Base-by-base conservation (phyloP, 2,113 vertebrate species). In the Sinocyclocheilus rhinocerous region DNA sequence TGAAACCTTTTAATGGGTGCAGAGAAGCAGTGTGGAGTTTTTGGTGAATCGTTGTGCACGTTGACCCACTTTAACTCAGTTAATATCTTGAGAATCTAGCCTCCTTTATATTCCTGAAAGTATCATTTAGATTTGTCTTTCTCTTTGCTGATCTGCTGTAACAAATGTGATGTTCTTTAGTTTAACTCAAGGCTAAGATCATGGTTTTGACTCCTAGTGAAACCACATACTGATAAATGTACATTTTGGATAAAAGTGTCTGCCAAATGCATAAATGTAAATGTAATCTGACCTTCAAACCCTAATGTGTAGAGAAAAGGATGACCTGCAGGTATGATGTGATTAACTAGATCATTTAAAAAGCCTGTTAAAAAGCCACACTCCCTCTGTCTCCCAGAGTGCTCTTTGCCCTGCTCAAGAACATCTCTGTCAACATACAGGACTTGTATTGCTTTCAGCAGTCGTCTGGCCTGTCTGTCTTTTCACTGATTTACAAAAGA, bases 251-350 rank as follows among this genome's bases (percentile, higher is more conserved):
- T 42, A 42, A 72, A 75, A 26, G 12, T 76, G 72, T 76, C 22
- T 75, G 72, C 39, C 73, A 26, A 76, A 76, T 76, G 72, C 22
- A 26, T 24, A n/a, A 26, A 76, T 48, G 72, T 48, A 24, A 24
- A 72, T n/a, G 36, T 42, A 22, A 13, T 42, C 29, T 42, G 20
- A 80, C 57, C 55, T 42, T 24, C 8, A 16, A 77, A 55, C 48
- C 24, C 75, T 77, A 59, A 78, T 59, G 76, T 39, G 50, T n/a
- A n/a, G 76, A 36, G 26, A 79, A 79, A 42, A 42, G 20, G 9
- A 59, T 0, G 29, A 78, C 18, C n/a, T 77, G 45, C 22, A 61
- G 26, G 39, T 48, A 39, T 65, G 39, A 65, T 65, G 7, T 48
- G 39, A 26, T 81, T 80, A 63, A 8, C n/a, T 63, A 63, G 20